Evolutionary conservation across 92 coral and sea anemone species (phyloP).

Genomic region (Phenganax stokvisi): DNA sequence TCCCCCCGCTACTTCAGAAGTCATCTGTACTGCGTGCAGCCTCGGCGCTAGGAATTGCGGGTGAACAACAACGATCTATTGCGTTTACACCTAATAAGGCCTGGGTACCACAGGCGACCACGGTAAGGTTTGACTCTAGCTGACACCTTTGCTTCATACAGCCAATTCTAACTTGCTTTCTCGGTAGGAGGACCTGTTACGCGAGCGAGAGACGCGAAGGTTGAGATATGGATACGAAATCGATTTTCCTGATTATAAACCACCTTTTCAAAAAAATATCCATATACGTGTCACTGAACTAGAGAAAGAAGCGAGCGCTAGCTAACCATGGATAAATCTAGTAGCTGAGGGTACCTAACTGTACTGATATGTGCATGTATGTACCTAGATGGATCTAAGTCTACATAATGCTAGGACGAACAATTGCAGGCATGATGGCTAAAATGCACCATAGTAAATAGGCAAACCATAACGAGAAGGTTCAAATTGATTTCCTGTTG

Average conservation of each 20-base stretch:
- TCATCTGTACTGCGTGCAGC: constrained; percentile 99
- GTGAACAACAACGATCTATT: constrained; percentile 81
- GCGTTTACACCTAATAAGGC: constrained; percentile 88
- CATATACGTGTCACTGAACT: constrained; percentile 62
- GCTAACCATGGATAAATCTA: constrained; percentile 21
- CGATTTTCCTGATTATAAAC: constrained; percentile 86
- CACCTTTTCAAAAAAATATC: constrained; percentile 86
- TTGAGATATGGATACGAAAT: constrained; percentile 78
- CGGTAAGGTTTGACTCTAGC: constrained; percentile 53
- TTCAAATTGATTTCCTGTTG: no score
- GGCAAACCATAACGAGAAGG: no score
- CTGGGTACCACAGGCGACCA: constrained; percentile 89
- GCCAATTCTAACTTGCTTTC: not conserved
- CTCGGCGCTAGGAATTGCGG: constrained; percentile 87
- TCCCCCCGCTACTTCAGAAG: constrained; percentile 61
- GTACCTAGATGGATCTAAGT: no score
- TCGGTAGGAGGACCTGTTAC: constrained; percentile 74
- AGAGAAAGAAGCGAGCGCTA: constrained; percentile 68
- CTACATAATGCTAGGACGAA: no score
- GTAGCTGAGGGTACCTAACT: not conserved
- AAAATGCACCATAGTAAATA: no score
- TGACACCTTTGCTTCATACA: not conserved
- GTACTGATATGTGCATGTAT: no score
- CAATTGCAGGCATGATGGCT: no score
- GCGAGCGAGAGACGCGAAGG: constrained; percentile 72